These are phyloP conservation scores for Odocoileus hemionus DNA, from an alignment of 2,113 vertebrate species.

Conservation along the genomic window DNA sequence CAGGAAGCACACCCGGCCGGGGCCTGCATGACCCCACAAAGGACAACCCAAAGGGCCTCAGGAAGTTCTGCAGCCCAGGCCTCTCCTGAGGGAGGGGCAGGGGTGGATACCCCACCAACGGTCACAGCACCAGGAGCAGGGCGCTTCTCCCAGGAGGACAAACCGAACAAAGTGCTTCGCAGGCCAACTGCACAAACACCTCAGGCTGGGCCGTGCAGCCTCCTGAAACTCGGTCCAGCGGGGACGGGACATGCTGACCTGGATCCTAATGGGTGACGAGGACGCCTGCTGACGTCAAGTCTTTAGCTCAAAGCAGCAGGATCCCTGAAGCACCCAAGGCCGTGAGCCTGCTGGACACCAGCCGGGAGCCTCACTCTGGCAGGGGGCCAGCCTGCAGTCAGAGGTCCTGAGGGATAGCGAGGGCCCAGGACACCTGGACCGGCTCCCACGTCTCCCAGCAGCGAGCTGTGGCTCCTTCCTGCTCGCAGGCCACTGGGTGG, in stretches of 20 bases:
- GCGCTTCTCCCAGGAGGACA: not conserved
- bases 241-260: not conserved
- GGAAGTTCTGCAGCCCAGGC: not conserved
- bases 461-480: not conserved
- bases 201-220: not conserved
- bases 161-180: accelerated
- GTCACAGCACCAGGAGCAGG: not conserved
- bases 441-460: not conserved
- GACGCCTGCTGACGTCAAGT: not conserved
- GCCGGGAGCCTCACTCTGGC: not conserved
- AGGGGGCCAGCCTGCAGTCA: not conserved
- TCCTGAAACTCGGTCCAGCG: not conserved
- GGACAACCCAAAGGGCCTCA: not conserved
- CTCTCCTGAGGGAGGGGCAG: not conserved
- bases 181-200: not conserved
- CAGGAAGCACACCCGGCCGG: not conserved
- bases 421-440: not conserved
- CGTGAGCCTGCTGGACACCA: not conserved
- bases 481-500: not conserved
- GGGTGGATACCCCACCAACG: not conserved
- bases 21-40: not conserved
- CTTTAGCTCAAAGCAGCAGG: not conserved
- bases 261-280: not conserved
- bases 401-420: not conserved
- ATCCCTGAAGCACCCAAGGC: not conserved